phyloP scores from a whole-genome alignment of 2,113 vertebrate species.

The Peucedramus taeniatus region DNA sequence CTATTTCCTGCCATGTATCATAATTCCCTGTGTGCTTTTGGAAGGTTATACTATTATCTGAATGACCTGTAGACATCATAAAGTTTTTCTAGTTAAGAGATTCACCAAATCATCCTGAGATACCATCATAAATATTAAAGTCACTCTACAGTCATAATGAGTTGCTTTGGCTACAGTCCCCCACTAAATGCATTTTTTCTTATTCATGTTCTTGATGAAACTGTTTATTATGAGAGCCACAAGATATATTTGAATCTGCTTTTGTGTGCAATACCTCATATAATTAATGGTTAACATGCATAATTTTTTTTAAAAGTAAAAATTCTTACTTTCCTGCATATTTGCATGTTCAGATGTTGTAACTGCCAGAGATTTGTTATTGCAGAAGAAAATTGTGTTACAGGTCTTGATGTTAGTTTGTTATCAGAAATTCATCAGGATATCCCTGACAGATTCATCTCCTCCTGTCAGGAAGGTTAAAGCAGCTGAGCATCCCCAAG shows the following conservation, averaged over 20 bases:
- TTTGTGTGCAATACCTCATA: background rate
- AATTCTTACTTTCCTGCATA: background rate
- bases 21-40: slow-evolving; percentile 1
- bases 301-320: background rate
- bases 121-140: background rate
- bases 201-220: background rate
- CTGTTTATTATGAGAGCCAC: background rate
- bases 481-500: background rate
- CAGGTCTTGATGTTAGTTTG: background rate
- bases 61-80: slow-evolving; percentile 23
- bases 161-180: slow-evolving; percentile 1
- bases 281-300: background rate
- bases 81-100: slow-evolving; percentile 29
- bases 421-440: background rate
- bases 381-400: background rate
- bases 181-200: background rate
- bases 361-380: background rate
- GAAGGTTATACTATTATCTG: slow-evolving; percentile 12
- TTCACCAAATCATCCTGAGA: background rate
- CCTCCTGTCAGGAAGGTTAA: background rate
- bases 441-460: background rate
- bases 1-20: background rate
- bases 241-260: background rate
- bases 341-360: background rate
- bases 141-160: background rate